Base-by-base conservation (phyloP, 2,797 vertebrate species). In the Cuculus canorus region DNA sequence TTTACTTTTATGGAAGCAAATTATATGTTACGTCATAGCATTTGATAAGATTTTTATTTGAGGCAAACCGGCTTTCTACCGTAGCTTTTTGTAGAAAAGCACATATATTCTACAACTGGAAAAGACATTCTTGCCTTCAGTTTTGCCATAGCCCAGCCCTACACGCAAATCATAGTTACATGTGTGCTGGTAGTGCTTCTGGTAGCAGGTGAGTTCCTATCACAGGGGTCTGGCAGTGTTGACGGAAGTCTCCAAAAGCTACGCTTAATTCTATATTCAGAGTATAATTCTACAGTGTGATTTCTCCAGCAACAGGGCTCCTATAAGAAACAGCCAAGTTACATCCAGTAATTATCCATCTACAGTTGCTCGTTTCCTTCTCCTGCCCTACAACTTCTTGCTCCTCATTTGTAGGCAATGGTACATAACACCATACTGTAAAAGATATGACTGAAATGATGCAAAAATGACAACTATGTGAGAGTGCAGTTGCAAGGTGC, bases 391-490 rank as follows among this genome's bases (percentile, higher is more conserved):
- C 30, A 59, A 7, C 35, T 30, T 68, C 25, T 41, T 54, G 4
- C 1, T 10, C 14, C 73, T 75, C 10, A 3, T 5, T 57, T 41
- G 2, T 21, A 18, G 56, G 16, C 39, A 68, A 35, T 4, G 11
- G 12, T 37, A 41, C 15, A 1, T 9, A 56, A 53, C 23, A 41
- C 11, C 6, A 4, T 2, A 1, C 19, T 10, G 8, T 17, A 43
- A 90, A 88, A 52, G 3, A 3, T 2, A 10, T 3, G 12, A 48
- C 45, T 81, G 41, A 60, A 75, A 33, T 5, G 7, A 39, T 2
- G 17, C 35, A 71, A 69, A 81, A 81, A 61, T 16, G 3, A 50
- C 7, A 21, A 12, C 6, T 24, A 4, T 0, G 0, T 5, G 22
- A 21, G 30, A 80, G 4, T 23, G 35, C 11, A 53, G 12, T 82